These are phyloP conservation scores for Microcebus jonahi DNA, from an alignment of 2,113 vertebrate species.

Conservation along the genomic window DNA sequence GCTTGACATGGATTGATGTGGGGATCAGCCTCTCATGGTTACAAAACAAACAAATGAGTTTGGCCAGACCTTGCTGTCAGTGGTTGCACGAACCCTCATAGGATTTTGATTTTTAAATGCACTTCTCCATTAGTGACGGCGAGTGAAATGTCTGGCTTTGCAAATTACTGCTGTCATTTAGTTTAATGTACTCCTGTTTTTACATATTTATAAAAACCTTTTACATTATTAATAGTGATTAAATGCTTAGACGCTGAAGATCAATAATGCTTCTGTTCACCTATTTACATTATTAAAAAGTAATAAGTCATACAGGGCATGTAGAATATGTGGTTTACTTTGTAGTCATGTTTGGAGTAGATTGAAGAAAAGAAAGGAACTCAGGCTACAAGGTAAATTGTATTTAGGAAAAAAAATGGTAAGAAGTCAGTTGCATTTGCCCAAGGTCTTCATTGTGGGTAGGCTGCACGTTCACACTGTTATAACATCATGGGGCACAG, in stretches of 20 bases:
- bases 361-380: slow-evolving; percentile 52
- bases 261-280: slow-evolving; percentile 85
- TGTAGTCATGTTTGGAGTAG: slow-evolving; percentile 48
- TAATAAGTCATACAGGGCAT: slow-evolving; percentile 72
- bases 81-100: not conserved
- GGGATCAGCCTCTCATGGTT: slow-evolving; percentile 15
- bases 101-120: slow-evolving; percentile 53
- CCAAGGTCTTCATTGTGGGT: not conserved
- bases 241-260: slow-evolving; percentile 84
- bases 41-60: slow-evolving; percentile 65
- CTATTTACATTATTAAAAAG: slow-evolving; percentile 84
- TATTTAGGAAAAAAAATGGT: not conserved
- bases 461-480: not conserved
- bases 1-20: slow-evolving; percentile 2
- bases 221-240: slow-evolving; percentile 86
- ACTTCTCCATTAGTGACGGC: slow-evolving; percentile 45
- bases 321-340: slow-evolving; percentile 70
- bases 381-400: slow-evolving; percentile 54
- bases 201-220: slow-evolving; percentile 84
- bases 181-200: slow-evolving; percentile 75
- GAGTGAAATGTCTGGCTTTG: slow-evolving; percentile 56
- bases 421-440: not conserved
- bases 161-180: slow-evolving; percentile 67
- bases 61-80: slow-evolving; percentile 68
- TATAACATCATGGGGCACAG: not conserved